A percentile compares a stretch with the other conserved stretches of the same genome.
phyloP scores from a whole-genome alignment of 1,140 invertebrate genomes.

The Drosophila rufa region DNA sequence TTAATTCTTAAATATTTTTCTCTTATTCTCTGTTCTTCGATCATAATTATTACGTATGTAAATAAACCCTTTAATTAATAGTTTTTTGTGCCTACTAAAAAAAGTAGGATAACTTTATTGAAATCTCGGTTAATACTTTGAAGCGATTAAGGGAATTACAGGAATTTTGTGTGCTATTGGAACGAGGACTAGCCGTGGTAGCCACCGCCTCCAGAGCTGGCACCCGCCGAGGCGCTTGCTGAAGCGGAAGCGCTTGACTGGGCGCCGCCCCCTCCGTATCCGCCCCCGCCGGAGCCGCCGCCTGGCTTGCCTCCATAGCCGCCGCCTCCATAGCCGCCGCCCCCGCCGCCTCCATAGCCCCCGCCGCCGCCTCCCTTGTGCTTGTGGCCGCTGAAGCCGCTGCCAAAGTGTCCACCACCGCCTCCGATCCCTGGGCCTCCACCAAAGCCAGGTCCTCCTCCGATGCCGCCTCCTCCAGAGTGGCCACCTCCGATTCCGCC shows the following conservation, averaged over 20 bases:
- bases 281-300: slow-evolving; percentile 25
- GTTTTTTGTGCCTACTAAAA: neutral
- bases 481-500: slow-evolving; percentile 1
- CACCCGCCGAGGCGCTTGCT: slow-evolving; percentile 22
- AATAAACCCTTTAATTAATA: neutral
- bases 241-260: slow-evolving; percentile 31
- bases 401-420: slow-evolving; percentile 20
- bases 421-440: slow-evolving; percentile 20
- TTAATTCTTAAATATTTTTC: too few relatives aligned
- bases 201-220: slow-evolving; percentile 24
- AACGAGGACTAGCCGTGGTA: slow-evolving; percentile 43
- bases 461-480: neutral
- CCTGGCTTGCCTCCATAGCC: slow-evolving; percentile 25
- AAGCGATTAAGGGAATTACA: slow-evolving; percentile 28
- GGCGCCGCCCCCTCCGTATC: slow-evolving; percentile 20
- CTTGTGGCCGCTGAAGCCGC: slow-evolving; percentile 23
- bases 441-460: slow-evolving; percentile 20
- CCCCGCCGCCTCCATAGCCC: slow-evolving; percentile 29
- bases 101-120: slow-evolving; percentile 34
- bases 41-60: too few relatives aligned
- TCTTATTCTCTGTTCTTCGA: too few relatives aligned
- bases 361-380: slow-evolving; percentile 45
- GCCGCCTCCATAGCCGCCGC: slow-evolving; percentile 17
- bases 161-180: neutral
- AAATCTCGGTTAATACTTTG: slow-evolving; percentile 45